Conservation (phyloP, 2,797 vertebrate species). For the Ceryle rudis region DNA sequence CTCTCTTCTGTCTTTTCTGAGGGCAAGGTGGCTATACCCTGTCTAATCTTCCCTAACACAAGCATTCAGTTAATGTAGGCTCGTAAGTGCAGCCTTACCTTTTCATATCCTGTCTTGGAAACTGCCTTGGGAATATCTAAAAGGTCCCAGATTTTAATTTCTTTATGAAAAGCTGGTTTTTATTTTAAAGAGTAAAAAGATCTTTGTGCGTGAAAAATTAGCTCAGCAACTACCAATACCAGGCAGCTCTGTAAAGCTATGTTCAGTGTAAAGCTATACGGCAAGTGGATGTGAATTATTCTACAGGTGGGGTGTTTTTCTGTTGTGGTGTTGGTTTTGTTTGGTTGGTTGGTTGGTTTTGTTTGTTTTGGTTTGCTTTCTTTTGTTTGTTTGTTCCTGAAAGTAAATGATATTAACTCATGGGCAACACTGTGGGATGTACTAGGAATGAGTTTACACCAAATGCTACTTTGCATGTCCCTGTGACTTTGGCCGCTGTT, state of each 20-base stretch:
- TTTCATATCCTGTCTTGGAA: constrained; percentile 18
- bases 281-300: background rate
- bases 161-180: background rate
- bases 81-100: background rate
- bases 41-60: background rate
- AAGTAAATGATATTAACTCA: background rate
- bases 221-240: background rate
- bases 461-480: background rate
- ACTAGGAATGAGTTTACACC: background rate
- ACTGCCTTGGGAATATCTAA: background rate
- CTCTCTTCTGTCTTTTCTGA: background rate
- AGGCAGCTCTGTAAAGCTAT: background rate
- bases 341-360: too few relatives aligned
- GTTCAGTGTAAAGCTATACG: background rate
- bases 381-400: background rate
- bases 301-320: background rate
- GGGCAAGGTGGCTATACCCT: background rate
- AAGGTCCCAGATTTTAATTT: background rate
- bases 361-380: background rate
- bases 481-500: accelerated
- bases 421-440: background rate
- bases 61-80: background rate
- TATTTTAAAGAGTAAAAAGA: background rate
- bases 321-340: background rate
- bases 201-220: background rate